Conservation (phyloP, 1,140 invertebrate genomes). For the Drosophila equinoxialis region DNA sequence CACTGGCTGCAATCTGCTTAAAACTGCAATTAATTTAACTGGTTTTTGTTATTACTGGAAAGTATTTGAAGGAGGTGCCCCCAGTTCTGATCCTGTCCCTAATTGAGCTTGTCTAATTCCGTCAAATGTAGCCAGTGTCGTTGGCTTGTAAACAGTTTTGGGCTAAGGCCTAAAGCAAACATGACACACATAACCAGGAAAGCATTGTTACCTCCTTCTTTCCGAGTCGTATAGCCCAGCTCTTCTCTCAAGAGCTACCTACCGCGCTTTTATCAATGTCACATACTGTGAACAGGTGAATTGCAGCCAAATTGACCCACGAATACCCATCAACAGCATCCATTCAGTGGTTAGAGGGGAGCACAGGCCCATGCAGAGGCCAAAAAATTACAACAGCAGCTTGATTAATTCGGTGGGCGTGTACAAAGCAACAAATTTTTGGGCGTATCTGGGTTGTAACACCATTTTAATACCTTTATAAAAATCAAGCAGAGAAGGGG, state of each 20-base stretch:
- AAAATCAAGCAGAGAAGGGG: not conserved
- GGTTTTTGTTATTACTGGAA: slow-evolving; percentile 54
- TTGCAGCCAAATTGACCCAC: slow-evolving; percentile 12
- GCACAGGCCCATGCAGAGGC: slow-evolving; percentile 38
- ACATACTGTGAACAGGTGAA: not conserved
- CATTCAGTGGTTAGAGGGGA: not conserved
- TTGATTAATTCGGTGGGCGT: slow-evolving; percentile 77
- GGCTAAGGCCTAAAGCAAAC: slow-evolving; percentile 15
- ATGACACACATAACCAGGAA: slow-evolving; percentile 29
- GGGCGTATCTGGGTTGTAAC: slow-evolving; percentile 62
- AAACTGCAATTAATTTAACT: slow-evolving; percentile 76
- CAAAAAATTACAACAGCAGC: slow-evolving; percentile 71
- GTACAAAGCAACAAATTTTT: slow-evolving; percentile 59
- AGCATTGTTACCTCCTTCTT: slow-evolving; percentile 17
- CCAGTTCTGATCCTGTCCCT: slow-evolving; percentile 30
- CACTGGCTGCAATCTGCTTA: slow-evolving; percentile 71
- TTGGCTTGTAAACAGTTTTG: slow-evolving; percentile 26
- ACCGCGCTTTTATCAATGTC: not conserved
- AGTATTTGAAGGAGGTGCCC: slow-evolving; percentile 40
- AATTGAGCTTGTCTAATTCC: slow-evolving; percentile 76
- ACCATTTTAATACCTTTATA: slow-evolving; percentile 58
- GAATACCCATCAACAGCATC: slow-evolving; percentile 3
- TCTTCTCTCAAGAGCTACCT: no score
- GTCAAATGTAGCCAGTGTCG: slow-evolving; percentile 27
- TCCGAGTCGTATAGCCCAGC: no score